These are phyloP conservation scores for Zophobas morio DNA, from an alignment of 1,140 invertebrate genomes.

Conservation along the genomic window DNA sequence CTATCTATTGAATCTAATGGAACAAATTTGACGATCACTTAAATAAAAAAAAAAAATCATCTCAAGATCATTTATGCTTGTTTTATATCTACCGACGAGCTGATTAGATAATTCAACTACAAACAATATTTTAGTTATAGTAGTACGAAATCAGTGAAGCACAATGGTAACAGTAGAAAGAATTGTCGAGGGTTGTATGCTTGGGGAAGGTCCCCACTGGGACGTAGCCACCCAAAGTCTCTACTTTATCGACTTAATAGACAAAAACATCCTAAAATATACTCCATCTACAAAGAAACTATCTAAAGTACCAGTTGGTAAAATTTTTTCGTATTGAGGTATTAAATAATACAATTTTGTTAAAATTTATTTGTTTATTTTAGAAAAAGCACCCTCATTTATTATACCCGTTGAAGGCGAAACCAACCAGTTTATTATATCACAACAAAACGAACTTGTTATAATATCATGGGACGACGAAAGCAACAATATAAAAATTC, in stretches of 20 bases:
- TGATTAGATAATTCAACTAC: too few relatives aligned
- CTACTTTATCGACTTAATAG: conserved; percentile 77
- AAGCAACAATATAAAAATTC: conserved; percentile 48
- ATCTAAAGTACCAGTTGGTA: conserved; percentile 53
- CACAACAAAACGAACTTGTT: conserved; percentile 72
- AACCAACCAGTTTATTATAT: conserved; percentile 74
- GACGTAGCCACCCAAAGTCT: conserved; percentile 72
- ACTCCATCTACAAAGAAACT: conserved; percentile 51
- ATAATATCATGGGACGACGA: conserved; percentile 77
- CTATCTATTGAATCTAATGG: too few relatives aligned
- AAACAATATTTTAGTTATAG: too few relatives aligned
- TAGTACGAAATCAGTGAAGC: too few relatives aligned
- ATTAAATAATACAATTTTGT: background rate
- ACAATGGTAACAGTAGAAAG: too few relatives aligned
- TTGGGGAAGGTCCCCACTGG: conserved; percentile 69
- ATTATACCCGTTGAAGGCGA: conserved; percentile 78
- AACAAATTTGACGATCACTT: too few relatives aligned
- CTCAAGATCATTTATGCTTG: too few relatives aligned
- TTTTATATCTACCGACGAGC: too few relatives aligned
- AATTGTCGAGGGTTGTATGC: too few relatives aligned
- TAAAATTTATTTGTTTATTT: conserved; percentile 66
- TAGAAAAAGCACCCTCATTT: conserved; percentile 66
- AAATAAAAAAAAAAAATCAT: too few relatives aligned
- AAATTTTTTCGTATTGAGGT: background rate
- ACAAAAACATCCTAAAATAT: conserved; percentile 67